Evolutionary conservation across 1,140 invertebrate genomes (phyloP), one percentile per base, ranked within the genome.

Genomic region (Hycleus cichorii): DNA sequence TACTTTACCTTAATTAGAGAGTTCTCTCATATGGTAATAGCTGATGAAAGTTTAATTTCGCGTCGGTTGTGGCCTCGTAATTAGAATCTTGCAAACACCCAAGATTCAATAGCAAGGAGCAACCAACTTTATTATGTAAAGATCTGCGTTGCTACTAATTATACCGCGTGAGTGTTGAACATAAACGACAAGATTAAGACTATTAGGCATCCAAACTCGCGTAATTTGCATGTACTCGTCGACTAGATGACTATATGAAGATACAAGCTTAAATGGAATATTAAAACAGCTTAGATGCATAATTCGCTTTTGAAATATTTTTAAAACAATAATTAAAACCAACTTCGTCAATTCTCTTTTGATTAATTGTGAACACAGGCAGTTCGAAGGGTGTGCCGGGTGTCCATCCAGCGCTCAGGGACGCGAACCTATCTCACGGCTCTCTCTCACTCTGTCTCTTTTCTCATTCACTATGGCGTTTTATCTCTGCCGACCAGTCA

Each of bases 1-100:
- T 66, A 66, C 66, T 69, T 65, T 64, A 71, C 69, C 70, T 73
- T 73, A 73, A 73, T 73, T 72, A 72, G 66, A 72, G 66, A 68
- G 64, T 60, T 70, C 69, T 72, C 70, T 72, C 72, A 71, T 72
- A 73, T 73, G 72, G 69, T 73, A 73, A 73, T 73, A 67, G 70
- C 66, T 71, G 70, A 71, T 73, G 71, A 73, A 72, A 73, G 72
- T 73, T 73, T 73, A 73, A 73, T 73, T 73, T 70, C 59, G 62
- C 66, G 63, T 68, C 69, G 68, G 65, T 72, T 73, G 71, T 62
- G 71, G 70, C 57, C 53, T 59, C 63, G 72, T 72, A 72, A 73
- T 73, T 72, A 72, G 70, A 70, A 67, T 32, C 62, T 64, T 57
- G 64, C 63, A 64, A 65, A 67, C 64, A 66, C 32, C 63, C 63